Percentiles rank a stretch among this genome's conserved stretches.
Conservation (phyloP, 2,797 vertebrate genomes). For the Sphenopsis melanotis region DNA sequence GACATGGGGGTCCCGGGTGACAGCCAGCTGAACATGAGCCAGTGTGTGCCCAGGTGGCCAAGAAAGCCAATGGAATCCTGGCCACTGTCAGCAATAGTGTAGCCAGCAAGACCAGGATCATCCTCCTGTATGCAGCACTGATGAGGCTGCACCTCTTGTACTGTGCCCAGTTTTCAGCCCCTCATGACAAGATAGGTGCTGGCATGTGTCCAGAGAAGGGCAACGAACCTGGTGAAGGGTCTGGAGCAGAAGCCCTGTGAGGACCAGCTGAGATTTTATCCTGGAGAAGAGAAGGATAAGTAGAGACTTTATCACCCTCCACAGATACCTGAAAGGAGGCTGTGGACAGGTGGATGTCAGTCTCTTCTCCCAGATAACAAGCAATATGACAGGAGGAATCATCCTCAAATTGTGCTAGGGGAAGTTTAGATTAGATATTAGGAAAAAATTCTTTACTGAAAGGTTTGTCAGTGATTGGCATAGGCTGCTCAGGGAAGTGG, state of each 20-base stretch:
- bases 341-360: not conserved
- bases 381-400: not conserved
- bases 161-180: not conserved
- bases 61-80: not conserved
- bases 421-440: not conserved
- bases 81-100: not conserved
- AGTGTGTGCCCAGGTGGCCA: not conserved
- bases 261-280: not conserved
- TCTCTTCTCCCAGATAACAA: not conserved
- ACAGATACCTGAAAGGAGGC: not conserved
- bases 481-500: not conserved
- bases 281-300: not conserved
- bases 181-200: not conserved
- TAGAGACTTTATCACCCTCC: no score
- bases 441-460: not conserved
- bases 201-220: not conserved
- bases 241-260: not conserved
- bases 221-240: not conserved
- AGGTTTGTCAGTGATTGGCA: not conserved
- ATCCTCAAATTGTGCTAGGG: not conserved
- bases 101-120: not conserved
- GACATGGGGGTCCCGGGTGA: not conserved
- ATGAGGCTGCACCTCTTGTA: not conserved
- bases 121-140: no score
- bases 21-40: not conserved